A percentile compares a stretch with the other conserved stretches of the same genome.
These are phyloP conservation scores for Rhinoptilus africanus DNA, from an alignment of 2,113 vertebrate species.

Conservation along the genomic window DNA sequence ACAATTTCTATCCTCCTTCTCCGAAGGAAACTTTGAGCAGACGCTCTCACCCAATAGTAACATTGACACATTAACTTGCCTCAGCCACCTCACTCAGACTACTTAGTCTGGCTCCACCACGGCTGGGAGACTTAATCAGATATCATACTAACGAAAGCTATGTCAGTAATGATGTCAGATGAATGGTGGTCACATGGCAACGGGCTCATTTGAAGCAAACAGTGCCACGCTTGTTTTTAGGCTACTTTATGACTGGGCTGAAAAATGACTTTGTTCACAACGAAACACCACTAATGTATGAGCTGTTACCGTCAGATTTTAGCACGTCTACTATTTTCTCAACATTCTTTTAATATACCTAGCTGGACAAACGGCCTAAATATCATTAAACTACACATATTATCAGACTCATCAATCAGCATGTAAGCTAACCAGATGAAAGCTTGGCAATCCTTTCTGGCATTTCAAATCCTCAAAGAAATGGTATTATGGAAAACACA, in stretches of 20 bases:
- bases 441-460: slow-evolving; percentile 30
- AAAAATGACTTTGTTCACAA: slow-evolving; percentile 77
- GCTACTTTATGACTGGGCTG: slow-evolving; percentile 73
- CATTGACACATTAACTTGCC: slow-evolving; percentile 78
- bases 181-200: slow-evolving; percentile 65
- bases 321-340: slow-evolving; percentile 36
- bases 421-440: slow-evolving; percentile 18
- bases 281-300: slow-evolving; percentile 69
- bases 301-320: slow-evolving; percentile 67
- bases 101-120: slow-evolving; percentile 76
- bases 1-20: slow-evolving; percentile 24
- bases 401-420: slow-evolving; percentile 47
- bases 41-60: slow-evolving; percentile 57
- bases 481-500: slow-evolving; percentile 6
- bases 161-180: slow-evolving; percentile 81
- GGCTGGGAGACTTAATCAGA: slow-evolving; percentile 78
- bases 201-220: slow-evolving; percentile 71
- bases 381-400: slow-evolving; percentile 36
- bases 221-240: slow-evolving; percentile 76
- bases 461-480: slow-evolving; percentile 33
- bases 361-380: slow-evolving; percentile 38
- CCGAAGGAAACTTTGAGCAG: slow-evolving; percentile 57
- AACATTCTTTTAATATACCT: slow-evolving; percentile 36
- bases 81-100: slow-evolving; percentile 69
- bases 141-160: slow-evolving; percentile 63